phyloP scores from a whole-genome alignment of 2,888 invertebrate genomes.

The Cosmia pyralina region DNA sequence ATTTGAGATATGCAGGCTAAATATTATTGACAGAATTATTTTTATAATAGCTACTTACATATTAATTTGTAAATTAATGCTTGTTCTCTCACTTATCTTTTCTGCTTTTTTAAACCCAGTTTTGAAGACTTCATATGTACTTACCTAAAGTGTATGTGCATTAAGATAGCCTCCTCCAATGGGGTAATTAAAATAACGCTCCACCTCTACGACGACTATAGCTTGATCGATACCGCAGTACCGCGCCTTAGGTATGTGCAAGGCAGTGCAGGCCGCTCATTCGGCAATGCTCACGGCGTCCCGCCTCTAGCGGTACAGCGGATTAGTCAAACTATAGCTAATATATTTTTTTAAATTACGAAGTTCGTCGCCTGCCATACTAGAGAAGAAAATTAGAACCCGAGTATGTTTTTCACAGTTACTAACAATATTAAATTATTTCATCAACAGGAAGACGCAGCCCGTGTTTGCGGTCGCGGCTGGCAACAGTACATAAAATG shows the following conservation, averaged over 20 bases:
- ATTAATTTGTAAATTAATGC: background rate
- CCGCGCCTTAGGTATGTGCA: no score
- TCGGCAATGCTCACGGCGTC: no score
- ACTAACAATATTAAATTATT: background rate
- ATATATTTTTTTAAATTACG: background rate
- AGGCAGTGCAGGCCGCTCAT: no score
- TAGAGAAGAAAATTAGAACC: background rate
- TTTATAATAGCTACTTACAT: no score
- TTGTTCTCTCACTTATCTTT: background rate
- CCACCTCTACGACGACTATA: no score
- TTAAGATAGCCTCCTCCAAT: background rate
- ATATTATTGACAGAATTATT: no score
- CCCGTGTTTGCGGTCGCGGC: slow-evolving; percentile 95
- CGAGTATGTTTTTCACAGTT: background rate
- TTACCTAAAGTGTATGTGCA: background rate
- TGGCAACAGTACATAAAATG: slow-evolving; percentile 97
- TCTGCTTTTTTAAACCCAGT: background rate
- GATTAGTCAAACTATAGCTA: no score
- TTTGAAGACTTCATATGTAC: no score
- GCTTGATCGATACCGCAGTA: no score
- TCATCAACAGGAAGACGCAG: slow-evolving; percentile 81
- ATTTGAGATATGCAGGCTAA: no score
- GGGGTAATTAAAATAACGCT: background rate
- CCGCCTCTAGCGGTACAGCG: no score
- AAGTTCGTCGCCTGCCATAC: background rate